Evolutionary conservation across 2,113 vertebrate species (phyloP).

Genomic region (Crypturellus undulatus): DNA sequence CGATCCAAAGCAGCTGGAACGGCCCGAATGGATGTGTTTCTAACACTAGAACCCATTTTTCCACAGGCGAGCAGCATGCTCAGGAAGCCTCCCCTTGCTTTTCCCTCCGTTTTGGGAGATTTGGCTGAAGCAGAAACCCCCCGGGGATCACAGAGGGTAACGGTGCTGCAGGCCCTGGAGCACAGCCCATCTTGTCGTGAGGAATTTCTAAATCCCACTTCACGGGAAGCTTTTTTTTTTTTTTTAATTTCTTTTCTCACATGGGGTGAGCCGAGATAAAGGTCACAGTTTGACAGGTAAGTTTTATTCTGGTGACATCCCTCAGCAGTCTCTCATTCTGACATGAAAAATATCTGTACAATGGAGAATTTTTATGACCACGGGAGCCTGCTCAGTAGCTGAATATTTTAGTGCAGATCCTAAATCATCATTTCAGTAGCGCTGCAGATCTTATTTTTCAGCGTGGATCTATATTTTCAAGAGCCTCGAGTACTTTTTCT

Average conservation of each 20-base stretch:
- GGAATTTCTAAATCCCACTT: not conserved
- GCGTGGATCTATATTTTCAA: not conserved
- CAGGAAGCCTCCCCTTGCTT: not conserved
- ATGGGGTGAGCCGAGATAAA: not conserved
- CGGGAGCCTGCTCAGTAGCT: not conserved
- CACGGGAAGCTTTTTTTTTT: not conserved
- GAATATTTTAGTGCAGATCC: not conserved
- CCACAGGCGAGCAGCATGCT: not conserved
- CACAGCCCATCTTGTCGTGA: not conserved
- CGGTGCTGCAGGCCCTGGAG: not conserved
- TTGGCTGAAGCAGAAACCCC: not conserved
- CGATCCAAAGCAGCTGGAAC: not conserved
- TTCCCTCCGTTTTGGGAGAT: rapidly evolving
- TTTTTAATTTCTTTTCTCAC: rapidly evolving
- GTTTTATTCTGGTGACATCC: not conserved
- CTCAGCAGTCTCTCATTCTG: not conserved
- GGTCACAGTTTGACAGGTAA: not conserved
- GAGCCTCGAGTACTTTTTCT: not conserved
- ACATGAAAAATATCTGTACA: not conserved
- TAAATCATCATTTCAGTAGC: not conserved
- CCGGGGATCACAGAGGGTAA: not conserved
- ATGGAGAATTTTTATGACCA: not conserved
- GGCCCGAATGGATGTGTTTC: not conserved
- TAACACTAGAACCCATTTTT: not conserved
- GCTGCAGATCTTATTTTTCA: not conserved